These are phyloP conservation scores for Syndactyla subalaris DNA, from an alignment of 2,797 vertebrate genomes.

Conservation along the genomic window DNA sequence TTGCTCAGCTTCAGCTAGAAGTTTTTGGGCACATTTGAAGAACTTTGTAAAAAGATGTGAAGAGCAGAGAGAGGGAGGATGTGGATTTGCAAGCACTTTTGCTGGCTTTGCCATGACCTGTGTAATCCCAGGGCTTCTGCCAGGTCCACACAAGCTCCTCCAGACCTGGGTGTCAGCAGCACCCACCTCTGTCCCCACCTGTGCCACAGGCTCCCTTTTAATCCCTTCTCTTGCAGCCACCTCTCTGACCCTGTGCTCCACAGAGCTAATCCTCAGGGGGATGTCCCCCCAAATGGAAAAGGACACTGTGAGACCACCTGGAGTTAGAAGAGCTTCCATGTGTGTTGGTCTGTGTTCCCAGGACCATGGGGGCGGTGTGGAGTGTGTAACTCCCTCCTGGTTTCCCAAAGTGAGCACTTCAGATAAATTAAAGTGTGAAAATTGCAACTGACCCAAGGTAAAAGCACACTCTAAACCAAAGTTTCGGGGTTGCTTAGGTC, in stretches of 20 bases:
- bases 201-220: neutral
- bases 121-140: neutral
- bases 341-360: too few relatives aligned
- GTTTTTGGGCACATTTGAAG: neutral
- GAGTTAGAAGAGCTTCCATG: neutral
- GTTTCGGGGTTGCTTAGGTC: neutral
- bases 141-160: fast-evolving
- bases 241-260: neutral
- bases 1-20: neutral
- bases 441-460: neutral
- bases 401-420: neutral
- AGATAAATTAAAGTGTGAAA: neutral
- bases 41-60: neutral
- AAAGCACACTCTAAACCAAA: neutral
- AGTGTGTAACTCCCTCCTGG: neutral
- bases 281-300: neutral
- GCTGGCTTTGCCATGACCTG: neutral
- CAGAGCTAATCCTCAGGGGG: neutral
- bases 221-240: neutral
- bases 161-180: neutral
- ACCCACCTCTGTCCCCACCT: neutral
- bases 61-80: neutral
- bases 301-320: neutral
- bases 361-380: neutral
- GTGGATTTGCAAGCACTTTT: neutral